phyloP scores from a whole-genome alignment of 2,888 invertebrate species.

The Drosophila trichaetosa region DNA sequence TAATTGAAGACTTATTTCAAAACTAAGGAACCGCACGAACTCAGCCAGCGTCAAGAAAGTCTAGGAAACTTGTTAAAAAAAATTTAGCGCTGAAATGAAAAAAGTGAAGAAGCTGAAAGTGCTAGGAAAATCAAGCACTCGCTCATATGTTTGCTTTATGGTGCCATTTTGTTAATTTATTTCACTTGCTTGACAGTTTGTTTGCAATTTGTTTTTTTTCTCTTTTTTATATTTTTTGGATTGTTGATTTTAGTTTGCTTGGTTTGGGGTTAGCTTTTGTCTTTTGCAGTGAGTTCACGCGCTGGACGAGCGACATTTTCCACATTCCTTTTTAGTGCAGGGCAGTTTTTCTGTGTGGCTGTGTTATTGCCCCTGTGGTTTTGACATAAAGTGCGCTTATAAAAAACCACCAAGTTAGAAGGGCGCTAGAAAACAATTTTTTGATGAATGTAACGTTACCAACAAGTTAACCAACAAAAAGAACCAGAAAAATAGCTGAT shows the following conservation, averaged over 20 bases:
- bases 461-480: slow-evolving; percentile 37
- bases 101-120: slow-evolving; percentile 14
- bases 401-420: slow-evolving; percentile 76
- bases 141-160: slow-evolving; percentile 76
- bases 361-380: slow-evolving; percentile 70
- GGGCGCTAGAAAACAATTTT: slow-evolving; percentile 68
- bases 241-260: slow-evolving; percentile 40
- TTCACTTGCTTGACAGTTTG: slow-evolving; percentile 78
- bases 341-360: slow-evolving; percentile 38
- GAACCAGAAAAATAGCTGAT: slow-evolving; percentile 64
- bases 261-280: slow-evolving; percentile 55
- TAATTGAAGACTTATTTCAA: slow-evolving; percentile 73
- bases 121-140: slow-evolving; percentile 66
- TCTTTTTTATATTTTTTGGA: slow-evolving; percentile 35
- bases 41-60: slow-evolving; percentile 22
- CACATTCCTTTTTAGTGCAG: slow-evolving; percentile 57
- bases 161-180: slow-evolving; percentile 79
- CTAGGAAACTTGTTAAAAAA: slow-evolving; percentile 37
- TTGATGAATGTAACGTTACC: slow-evolving; percentile 73
- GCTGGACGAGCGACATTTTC: slow-evolving; percentile 38
- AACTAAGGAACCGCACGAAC: slow-evolving; percentile 41
- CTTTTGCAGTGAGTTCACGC: slow-evolving; percentile 43
- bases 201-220: slow-evolving; percentile 48
- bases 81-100: slow-evolving; percentile 23
- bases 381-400: slow-evolving; percentile 80